Conservation (phyloP, 2,113 vertebrate species). For the Speoplatyrhinus poulsoni region DNA sequence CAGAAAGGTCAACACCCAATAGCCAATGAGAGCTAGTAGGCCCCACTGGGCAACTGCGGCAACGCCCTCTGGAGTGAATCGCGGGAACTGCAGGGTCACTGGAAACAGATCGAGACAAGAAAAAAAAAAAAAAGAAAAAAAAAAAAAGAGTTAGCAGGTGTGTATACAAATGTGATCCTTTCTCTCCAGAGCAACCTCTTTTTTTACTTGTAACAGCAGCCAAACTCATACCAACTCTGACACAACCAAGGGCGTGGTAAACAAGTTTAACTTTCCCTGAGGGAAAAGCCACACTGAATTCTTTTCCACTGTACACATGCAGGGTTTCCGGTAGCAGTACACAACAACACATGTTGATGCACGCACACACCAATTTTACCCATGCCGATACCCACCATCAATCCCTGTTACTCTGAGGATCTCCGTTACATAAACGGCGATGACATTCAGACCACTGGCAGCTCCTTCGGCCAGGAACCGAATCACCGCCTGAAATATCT, state of each 20-base stretch:
- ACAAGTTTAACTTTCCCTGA: constrained; percentile 6
- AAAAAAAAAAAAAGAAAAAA: too few relatives aligned
- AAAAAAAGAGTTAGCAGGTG: not conserved
- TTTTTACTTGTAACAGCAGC: not conserved
- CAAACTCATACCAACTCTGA: not conserved
- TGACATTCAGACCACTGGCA: constrained; percentile 78
- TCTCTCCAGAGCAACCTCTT: not conserved
- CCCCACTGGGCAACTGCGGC: constrained; percentile 73
- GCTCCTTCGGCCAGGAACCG: constrained; percentile 75
- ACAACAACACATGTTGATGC: not conserved
- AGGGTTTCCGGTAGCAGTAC: not conserved
- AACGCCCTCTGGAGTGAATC: constrained; percentile 76
- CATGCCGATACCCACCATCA: constrained; percentile 61
- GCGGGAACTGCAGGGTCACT: constrained; percentile 66
- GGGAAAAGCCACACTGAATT: constrained; percentile 38
- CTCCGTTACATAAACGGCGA: constrained; percentile 75
- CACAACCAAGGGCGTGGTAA: constrained; percentile 31
- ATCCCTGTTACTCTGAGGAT: constrained; percentile 76
- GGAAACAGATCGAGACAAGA: constrained; percentile 10
- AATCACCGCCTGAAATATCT: constrained; percentile 73
- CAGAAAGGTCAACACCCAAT: constrained; percentile 70
- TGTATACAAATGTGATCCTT: too few relatives aligned
- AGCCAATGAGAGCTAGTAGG: constrained; percentile 71
- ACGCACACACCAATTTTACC: not conserved
- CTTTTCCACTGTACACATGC: constrained; percentile 10